Base-by-base conservation (phyloP, 2,797 vertebrate genomes). In the Enteromius radiatus region DNA sequence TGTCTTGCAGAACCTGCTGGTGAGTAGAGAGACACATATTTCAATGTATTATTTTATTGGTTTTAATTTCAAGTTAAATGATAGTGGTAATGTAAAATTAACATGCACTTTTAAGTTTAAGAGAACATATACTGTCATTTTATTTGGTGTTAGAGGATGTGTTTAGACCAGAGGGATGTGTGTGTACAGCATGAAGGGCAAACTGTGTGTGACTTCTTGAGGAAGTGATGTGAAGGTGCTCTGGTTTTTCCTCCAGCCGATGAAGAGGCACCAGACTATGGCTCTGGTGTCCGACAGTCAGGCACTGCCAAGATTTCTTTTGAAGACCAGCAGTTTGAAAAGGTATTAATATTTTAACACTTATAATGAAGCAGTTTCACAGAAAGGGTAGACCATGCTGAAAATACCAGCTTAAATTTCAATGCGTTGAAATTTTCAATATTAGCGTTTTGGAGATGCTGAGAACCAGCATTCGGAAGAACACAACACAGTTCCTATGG, bases 221-320 rank as follows among this genome's bases (percentile, higher is more conserved):
- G 90, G 90, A 91, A 93, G 89, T 94, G 89, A 94, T 91, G 92
- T 93, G 91, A 94, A 94, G 92, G 92, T 87, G 84, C 86, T 90
- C 21, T 87, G 38, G 88, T 92, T 93, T 91, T 93, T 86, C 83
- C 92, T 93, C 70, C 92, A 99, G 98, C 97, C 12, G 97, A 99
- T 5, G 97, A 99, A 90, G 98, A 99, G 91, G 97, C 97, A 68
- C 98, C 98, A 0, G 98, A 99, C 89, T 99, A 98, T 0, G 98
- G 97, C 78, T 98, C 97, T 0, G 97, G 97, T 0, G 97, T 99
- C 83, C 93, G 97, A 83, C 98, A 99, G 85, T 99, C 97, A 0
- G 97, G 97, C 78, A 99, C 95, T 0, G 98, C 97, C 88, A 98
- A 96, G 87, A 98, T 99, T 88, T 97, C 97, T 59, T 99, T 99